A percentile compares a stretch with the other conserved stretches of the same genome.
Evolutionary conservation across 2,113 vertebrate genomes (phyloP).

Genomic region (Corvus hawaiiensis): DNA sequence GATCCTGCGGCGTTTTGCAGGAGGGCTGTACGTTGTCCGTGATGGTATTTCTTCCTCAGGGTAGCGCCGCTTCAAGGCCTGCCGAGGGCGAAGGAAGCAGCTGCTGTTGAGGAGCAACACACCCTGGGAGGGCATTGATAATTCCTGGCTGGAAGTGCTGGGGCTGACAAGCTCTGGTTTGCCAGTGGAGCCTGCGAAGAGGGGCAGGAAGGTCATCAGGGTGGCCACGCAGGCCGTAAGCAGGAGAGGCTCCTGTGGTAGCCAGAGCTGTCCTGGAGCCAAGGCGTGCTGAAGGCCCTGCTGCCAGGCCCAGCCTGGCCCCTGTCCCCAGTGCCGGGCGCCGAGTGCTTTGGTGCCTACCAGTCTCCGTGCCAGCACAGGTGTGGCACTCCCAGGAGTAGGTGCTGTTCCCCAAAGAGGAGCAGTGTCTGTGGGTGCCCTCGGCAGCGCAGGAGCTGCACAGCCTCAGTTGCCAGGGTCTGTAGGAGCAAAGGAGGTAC

Average conservation of each 20-base stretch:
- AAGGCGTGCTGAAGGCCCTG: background rate
- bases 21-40: fast-evolving
- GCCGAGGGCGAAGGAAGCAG: fast-evolving
- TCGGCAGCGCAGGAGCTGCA: background rate
- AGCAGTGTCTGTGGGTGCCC: background rate
- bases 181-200: background rate
- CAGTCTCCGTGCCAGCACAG: background rate
- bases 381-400: background rate
- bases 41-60: background rate
- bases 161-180: background rate
- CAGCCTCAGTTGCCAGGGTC: background rate
- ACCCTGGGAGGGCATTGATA: fast-evolving
- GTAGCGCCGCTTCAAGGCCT: background rate
- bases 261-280: background rate
- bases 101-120: fast-evolving
- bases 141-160: background rate
- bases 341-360: background rate
- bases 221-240: fast-evolving
- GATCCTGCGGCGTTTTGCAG: background rate
- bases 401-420: background rate
- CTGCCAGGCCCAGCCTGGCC: too few relatives aligned
- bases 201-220: background rate
- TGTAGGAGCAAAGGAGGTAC: background rate
- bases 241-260: too few relatives aligned
- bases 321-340: background rate